Evolutionary conservation across 2,888 invertebrate genomes (phyloP).

Genomic region (Malacosoma neustria): DNA sequence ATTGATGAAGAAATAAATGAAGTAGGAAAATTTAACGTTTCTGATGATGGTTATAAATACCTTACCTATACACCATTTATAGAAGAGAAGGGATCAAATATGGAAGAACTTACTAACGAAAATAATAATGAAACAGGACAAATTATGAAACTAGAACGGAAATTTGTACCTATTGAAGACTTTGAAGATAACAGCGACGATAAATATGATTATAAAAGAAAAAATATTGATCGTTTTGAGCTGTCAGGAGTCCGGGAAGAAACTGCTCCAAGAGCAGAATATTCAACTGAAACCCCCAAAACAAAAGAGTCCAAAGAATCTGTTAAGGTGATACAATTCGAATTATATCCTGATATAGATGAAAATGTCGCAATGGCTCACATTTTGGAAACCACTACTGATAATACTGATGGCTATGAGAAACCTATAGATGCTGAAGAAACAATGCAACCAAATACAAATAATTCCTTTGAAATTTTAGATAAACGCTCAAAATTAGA

Average conservation of each 20-base stretch:
- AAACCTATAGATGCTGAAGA: not conserved
- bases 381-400: not conserved
- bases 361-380: not conserved
- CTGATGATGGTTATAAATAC: no score
- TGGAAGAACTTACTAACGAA: not conserved
- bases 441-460: not conserved
- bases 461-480: not conserved
- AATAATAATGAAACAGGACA: not conserved
- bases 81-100: not conserved
- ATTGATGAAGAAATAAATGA: no score
- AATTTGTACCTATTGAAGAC: not conserved
- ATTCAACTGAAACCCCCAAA: not conserved
- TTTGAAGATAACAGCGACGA: slow-evolving; percentile 3
- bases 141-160: not conserved
- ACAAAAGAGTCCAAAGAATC: not conserved
- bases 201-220: not conserved
- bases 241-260: not conserved
- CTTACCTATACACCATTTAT: no score
- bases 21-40: no score
- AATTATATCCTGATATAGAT: not conserved
- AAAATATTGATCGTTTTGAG: not conserved
- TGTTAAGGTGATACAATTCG: not conserved
- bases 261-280: not conserved
- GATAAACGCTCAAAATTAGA: slow-evolving; percentile 16
- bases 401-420: not conserved